Base-by-base conservation (phyloP, 2,888 invertebrate genomes). In the Magallana nippona region DNA sequence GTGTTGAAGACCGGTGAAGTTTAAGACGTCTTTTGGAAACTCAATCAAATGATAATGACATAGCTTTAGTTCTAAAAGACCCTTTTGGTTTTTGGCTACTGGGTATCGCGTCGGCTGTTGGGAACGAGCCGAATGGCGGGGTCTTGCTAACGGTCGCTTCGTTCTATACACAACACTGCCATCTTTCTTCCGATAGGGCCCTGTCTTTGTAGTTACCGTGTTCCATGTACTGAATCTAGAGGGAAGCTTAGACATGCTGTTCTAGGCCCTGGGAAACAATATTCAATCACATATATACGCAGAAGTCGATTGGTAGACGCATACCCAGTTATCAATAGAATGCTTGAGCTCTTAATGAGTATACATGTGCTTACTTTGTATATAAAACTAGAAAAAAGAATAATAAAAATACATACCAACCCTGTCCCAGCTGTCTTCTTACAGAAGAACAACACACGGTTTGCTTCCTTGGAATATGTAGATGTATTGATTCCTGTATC, bases 61-160 rank as follows among this genome's bases (percentile, higher is more conserved):
- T 8, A 93, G 88, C 83, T 93, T 90, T 44, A 94, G 88, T 82
- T 93, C 92, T 10, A 89, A 79, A 19, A 88, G 84, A 3, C 92
- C 92, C 55, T 83, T 83, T n/a, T 83, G 60, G 77, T 83, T 83
- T 55, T 55, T 78, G 27, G 57, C 27, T n/a, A 82, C 57, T 57
- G 57, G 60, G 27, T 81, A 81, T n/a, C 81, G 58, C 15, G 71
- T 71, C 32, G 71, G 71, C 71, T 71, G 71, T 19, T 71, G 71
- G 1, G 27, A 32, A 13, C 71, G 71, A 11, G 22, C 71, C 32
- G 71, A 27, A 27, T 71, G 19, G 11, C 71, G 71, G 13, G 71
- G 71, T 11, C 71, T 71, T 15, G 27, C 71, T 32, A 71, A 27
- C 10, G 71, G 71, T 27, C 71, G 71, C 32, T 22, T 71, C 5